Percentiles rank a stretch among this genome's conserved stretches.
These are phyloP conservation scores for Papilio glaucus DNA, from an alignment of 1,140 invertebrate species.

Conservation along the genomic window DNA sequence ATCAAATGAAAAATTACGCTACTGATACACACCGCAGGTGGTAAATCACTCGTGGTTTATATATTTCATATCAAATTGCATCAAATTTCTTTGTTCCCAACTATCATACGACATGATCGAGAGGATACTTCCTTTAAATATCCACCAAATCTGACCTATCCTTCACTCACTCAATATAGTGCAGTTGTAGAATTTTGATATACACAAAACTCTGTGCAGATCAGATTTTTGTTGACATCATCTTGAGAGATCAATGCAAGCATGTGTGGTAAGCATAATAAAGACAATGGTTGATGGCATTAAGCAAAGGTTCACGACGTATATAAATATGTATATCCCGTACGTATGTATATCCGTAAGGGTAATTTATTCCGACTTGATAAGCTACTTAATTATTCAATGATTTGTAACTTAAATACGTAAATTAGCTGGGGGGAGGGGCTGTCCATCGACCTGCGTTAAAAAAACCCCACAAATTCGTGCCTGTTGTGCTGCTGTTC, in stretches of 20 bases:
- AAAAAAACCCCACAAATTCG: constrained; percentile 71
- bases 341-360: too few relatives aligned
- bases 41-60: not conserved
- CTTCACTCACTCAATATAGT: not conserved
- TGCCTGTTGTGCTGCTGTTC: constrained; percentile 65
- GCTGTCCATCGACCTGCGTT: constrained; percentile 80
- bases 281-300: too few relatives aligned
- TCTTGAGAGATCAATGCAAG: too few relatives aligned
- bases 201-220: too few relatives aligned
- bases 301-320: too few relatives aligned
- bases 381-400: constrained; percentile 8
- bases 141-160: not conserved
- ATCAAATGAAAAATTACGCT: not conserved
- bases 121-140: too few relatives aligned
- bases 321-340: too few relatives aligned
- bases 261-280: too few relatives aligned
- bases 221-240: too few relatives aligned
- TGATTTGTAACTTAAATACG: not conserved
- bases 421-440: constrained; percentile 76
- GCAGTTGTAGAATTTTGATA: not conserved
- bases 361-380: too few relatives aligned
- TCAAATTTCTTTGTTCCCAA: not conserved
- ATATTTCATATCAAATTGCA: too few relatives aligned
- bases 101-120: too few relatives aligned
- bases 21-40: not conserved